Conservation (phyloP, 2,888 invertebrate genomes). For the Azorinus chamasolen region DNA sequence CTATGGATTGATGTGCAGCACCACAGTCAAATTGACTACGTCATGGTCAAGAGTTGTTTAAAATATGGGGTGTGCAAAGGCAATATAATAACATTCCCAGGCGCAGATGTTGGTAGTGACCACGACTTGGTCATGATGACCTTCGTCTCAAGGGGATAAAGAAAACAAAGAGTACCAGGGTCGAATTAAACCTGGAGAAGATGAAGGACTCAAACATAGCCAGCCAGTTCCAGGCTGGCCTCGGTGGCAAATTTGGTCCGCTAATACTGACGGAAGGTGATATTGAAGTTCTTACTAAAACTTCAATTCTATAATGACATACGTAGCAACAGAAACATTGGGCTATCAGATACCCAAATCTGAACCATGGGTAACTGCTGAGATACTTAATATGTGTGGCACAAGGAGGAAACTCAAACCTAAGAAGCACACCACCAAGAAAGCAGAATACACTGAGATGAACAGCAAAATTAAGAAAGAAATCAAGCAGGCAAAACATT, state of each 20-base stretch:
- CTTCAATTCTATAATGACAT: constrained; percentile 1
- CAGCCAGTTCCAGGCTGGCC: constrained; percentile 7
- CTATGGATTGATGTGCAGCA: constrained; percentile 1
- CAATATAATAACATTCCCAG: constrained; percentile 25
- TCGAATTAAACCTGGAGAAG: constrained; percentile 26
- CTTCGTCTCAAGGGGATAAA: constrained; percentile 26
- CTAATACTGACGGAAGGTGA: not conserved
- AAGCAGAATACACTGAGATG: not conserved
- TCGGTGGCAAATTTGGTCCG: constrained; percentile 11
- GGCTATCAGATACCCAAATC: constrained; percentile 1
- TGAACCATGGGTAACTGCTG: constrained; percentile 21
- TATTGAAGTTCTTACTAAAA: not conserved
- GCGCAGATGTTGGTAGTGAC: constrained; percentile 29
- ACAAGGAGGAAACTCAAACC: constrained; percentile 11
- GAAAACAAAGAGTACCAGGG: constrained; percentile 12
- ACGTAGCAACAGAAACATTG: constrained; percentile 9
- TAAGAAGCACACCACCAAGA: not conserved
- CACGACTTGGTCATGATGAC: constrained; percentile 19
- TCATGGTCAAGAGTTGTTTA: constrained; percentile 48
- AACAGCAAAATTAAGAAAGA: constrained; percentile 8
- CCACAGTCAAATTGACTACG: constrained; percentile 52
- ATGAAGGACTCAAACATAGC: constrained; percentile 14
- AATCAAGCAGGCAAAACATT: constrained; percentile 27
- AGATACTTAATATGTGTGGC: constrained; percentile 13
- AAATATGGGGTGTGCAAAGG: constrained; percentile 13